These are phyloP conservation scores for Drosophila dives DNA, from an alignment of 2,888 invertebrate genomes.

Conservation along the genomic window DNA sequence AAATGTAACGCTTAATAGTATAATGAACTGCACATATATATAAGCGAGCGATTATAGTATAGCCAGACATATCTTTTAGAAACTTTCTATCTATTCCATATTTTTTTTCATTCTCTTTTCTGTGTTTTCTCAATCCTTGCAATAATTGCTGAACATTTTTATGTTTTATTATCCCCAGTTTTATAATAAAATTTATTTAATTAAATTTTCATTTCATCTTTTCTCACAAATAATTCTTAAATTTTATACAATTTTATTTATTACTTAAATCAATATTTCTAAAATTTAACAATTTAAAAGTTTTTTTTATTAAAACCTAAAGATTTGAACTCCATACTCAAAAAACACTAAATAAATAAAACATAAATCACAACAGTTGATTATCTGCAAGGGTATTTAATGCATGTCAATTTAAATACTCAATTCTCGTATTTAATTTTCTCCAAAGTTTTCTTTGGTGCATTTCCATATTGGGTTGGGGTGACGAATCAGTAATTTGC, in stretches of 20 bases:
- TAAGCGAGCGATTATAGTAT: not conserved
- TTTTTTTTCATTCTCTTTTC: not conserved
- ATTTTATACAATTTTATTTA: too few species aligned
- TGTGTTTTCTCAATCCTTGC: not conserved
- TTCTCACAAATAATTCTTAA: not conserved
- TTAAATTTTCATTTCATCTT: not conserved
- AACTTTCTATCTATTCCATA: not conserved
- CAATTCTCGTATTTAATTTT: not conserved
- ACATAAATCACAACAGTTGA: too few species aligned
- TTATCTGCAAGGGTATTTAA: conserved; percentile 4
- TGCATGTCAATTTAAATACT: not conserved
- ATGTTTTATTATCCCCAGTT: not conserved
- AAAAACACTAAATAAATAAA: not conserved
- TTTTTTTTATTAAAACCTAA: too few species aligned
- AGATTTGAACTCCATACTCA: not conserved
- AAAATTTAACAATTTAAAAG: too few species aligned
- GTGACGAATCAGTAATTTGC: conserved; percentile 63
- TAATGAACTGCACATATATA: not conserved
- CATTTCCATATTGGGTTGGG: conserved; percentile 39
- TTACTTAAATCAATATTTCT: too few species aligned
- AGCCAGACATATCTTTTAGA: not conserved
- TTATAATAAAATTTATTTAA: not conserved
- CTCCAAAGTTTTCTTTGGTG: conserved; percentile 14
- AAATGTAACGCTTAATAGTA: not conserved
- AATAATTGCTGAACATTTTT: not conserved